phyloP scores from a whole-genome alignment of 2,888 invertebrate species.

The Morpho achilles region DNA sequence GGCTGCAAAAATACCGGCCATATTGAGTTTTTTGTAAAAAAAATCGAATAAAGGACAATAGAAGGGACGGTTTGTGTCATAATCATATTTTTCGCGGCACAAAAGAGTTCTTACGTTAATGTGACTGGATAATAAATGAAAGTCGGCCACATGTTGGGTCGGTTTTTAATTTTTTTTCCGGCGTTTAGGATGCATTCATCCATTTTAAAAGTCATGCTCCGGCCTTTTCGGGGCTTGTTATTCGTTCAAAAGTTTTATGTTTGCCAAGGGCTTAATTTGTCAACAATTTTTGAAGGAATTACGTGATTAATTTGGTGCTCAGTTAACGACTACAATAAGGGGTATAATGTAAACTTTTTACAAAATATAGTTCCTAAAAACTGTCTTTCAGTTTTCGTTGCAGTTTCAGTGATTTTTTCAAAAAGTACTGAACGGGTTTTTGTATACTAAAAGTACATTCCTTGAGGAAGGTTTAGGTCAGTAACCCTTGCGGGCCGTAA shows the following conservation, averaged over 20 bases:
- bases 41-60: constrained; percentile 72
- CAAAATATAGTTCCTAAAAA: no score
- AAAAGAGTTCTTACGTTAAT: constrained; percentile 73
- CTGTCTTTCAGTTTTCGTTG: no score
- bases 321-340: not conserved
- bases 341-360: not conserved
- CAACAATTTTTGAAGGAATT: not conserved
- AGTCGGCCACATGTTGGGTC: constrained; percentile 54
- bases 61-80: constrained; percentile 62
- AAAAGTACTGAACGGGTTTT: no score
- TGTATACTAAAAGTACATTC: no score
- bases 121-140: constrained; percentile 67
- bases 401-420: no score
- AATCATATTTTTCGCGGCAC: constrained; percentile 73
- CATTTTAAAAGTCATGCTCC: constrained; percentile 25
- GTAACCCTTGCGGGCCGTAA: no score
- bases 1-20: constrained; percentile 45
- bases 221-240: constrained; percentile 22
- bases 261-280: constrained; percentile 15
- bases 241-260: constrained; percentile 15
- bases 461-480: no score
- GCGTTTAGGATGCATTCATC: constrained; percentile 25
- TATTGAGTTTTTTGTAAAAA: constrained; percentile 57
- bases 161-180: constrained; percentile 37
- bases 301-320: not conserved